These are phyloP conservation scores for Eudemis profundana DNA, from an alignment of 2,888 invertebrate species.

Conservation along the genomic window DNA sequence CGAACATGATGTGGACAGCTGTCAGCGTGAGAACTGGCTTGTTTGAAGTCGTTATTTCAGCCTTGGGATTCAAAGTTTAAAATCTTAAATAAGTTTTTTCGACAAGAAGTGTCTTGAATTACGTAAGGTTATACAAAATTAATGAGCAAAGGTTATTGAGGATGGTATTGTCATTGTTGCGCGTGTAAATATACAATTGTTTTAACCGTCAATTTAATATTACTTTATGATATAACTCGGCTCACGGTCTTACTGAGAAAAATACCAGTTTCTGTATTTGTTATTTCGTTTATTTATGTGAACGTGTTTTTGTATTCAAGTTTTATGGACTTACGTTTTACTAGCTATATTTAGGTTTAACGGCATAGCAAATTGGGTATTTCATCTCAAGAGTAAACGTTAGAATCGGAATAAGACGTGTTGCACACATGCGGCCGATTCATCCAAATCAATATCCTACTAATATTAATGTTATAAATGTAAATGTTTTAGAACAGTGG, in stretches of 20 bases:
- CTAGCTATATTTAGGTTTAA: too few species aligned
- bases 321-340: background rate
- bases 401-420: too few species aligned
- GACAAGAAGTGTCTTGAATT: background rate
- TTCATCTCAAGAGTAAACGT: too few species aligned
- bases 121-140: constrained; percentile 27
- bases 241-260: constrained; percentile 23
- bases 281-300: background rate
- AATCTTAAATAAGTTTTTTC: constrained; percentile 2
- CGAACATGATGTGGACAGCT: too few species aligned
- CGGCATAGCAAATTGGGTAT: too few species aligned
- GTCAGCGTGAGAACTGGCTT: too few species aligned
- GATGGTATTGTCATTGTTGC: constrained; percentile 24
- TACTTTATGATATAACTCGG: constrained; percentile 21
- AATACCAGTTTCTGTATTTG: background rate
- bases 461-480: too few species aligned
- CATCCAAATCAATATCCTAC: too few species aligned
- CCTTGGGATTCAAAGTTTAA: background rate
- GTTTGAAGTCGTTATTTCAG: too few species aligned
- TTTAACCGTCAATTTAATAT: constrained; percentile 19
- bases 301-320: background rate
- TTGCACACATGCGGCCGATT: too few species aligned
- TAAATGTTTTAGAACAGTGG: too few species aligned
- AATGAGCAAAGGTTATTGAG: constrained; percentile 30
- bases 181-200: constrained; percentile 35